These are phyloP conservation scores for Pherbina coryleti DNA, from an alignment of 2,888 invertebrate genomes.

Conservation along the genomic window DNA sequence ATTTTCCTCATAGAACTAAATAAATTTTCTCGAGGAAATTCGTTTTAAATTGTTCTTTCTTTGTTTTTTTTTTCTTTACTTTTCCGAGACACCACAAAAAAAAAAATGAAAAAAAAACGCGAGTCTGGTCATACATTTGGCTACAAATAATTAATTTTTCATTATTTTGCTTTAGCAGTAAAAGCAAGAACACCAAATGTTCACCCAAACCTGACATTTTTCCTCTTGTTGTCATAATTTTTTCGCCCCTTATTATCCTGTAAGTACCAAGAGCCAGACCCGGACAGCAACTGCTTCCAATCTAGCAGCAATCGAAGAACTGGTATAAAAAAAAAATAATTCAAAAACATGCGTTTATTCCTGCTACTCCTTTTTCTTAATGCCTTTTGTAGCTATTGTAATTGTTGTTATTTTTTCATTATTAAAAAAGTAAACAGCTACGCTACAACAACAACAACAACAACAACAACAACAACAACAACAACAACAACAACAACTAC, in stretches of 20 bases:
- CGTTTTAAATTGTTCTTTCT: no score
- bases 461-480: neutral
- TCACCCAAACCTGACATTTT: no score
- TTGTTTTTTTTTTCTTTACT: no score
- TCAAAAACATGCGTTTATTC: neutral
- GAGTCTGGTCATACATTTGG: slow-evolving; percentile 24
- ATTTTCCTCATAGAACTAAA: no score
- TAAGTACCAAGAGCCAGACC: neutral
- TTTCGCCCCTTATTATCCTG: slow-evolving; percentile 11
- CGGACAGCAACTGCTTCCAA: neutral
- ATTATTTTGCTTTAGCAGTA: slow-evolving; percentile 17
- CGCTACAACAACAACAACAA: slow-evolving; percentile 25
- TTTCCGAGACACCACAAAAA: no score
- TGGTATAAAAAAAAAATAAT: slow-evolving; percentile 6
- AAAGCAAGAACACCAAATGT: neutral
- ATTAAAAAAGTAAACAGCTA: slow-evolving; percentile 41
- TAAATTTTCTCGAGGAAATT: neutral
- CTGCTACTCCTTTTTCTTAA: slow-evolving; percentile 9
- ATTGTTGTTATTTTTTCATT: slow-evolving; percentile 50
- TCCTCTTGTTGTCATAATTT: neutral
- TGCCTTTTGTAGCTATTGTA: slow-evolving; percentile 31
- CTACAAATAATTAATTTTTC: slow-evolving; percentile 39
- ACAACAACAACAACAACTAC: no score
- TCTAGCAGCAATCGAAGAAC: neutral
- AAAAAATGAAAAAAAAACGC: no score